Base-by-base conservation (phyloP, 2,888 invertebrate species). In the Stenodera caucasica region DNA sequence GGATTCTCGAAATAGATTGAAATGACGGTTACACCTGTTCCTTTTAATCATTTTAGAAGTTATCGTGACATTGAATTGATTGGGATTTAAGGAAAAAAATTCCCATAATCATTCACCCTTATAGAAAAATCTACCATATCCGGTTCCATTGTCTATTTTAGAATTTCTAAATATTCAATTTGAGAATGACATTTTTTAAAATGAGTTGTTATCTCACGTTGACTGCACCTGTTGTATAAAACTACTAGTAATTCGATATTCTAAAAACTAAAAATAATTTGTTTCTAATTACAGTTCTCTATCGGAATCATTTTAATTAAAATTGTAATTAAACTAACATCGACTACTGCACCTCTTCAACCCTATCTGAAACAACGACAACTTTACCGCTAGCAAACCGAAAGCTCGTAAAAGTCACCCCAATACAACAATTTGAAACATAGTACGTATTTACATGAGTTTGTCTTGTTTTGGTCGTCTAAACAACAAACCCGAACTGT, bases 201-300 rank as follows among this genome's bases (percentile, higher is more conserved):
- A 40, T 11, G 40, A 40, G 40, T 40, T 40, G 9, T 40, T 40
- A 18, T 60, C 40, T 57, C 57, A 57, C 61, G 54, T 54, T 61
- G 61, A 55, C 29, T 51, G 57, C 61, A 61, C 57, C 61, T 61
- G 61, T 51, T 57, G 29, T 33, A 50, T 6, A 26, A n/a, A n/a
- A n/a, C n/a, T n/a, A n/a, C n/a, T n/a, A n/a, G 26, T 6, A 26
- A 26, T 26, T 26, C 26, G 26, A 26, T 26, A 26, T 6, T 26
- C n/a, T n/a, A n/a, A n/a, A n/a, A n/a, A n/a, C n/a, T n/a, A n/a
- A n/a, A n/a, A n/a, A n/a, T n/a, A n/a, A n/a, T n/a, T n/a, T n/a
- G n/a, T n/a, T n/a, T n/a, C n/a, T n/a, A n/a, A n/a, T n/a, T n/a
- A n/a, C n/a, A n/a, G n/a, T 26, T 26, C 26, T 5, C 4, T 6